Conservation (phyloP, 2,113 vertebrate species). For the Centrocercus urophasianus region DNA sequence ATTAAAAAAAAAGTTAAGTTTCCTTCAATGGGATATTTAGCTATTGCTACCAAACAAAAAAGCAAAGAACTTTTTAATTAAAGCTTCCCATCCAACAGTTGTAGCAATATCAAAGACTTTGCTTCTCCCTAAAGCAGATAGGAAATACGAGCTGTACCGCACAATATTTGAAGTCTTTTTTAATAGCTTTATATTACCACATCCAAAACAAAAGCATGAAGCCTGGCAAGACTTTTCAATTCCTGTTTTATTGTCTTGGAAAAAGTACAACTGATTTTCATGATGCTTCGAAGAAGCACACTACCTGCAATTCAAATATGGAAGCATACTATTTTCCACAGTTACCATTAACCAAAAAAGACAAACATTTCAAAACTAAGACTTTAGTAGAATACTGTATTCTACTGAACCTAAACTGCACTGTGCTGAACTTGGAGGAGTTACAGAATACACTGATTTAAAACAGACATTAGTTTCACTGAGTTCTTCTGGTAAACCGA, state of each 20-base stretch:
- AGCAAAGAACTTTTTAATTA: constrained; percentile 45
- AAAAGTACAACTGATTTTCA: background rate
- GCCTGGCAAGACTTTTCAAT: background rate
- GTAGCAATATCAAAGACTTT: background rate
- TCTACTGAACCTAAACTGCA: background rate
- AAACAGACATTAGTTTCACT: background rate
- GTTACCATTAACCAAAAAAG: background rate
- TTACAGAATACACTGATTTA: background rate
- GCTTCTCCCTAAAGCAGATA: constrained; percentile 27
- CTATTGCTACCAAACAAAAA: constrained; percentile 20
- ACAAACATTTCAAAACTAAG: background rate
- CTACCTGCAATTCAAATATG: background rate
- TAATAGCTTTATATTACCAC: background rate
- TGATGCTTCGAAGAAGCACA: background rate
- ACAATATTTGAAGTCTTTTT: background rate
- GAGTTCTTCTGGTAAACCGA: background rate
- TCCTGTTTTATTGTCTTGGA: background rate
- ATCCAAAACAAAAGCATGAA: constrained; percentile 35
- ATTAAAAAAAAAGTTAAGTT: constrained; percentile 1
- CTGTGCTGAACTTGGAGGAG: background rate
- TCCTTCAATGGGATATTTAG: constrained; percentile 48
- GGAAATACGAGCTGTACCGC: background rate
- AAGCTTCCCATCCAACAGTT: constrained; percentile 24
- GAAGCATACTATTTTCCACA: background rate
- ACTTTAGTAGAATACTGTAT: background rate